phyloP scores from a whole-genome alignment of 2,113 vertebrate species.

The Coreoperca whiteheadi region DNA sequence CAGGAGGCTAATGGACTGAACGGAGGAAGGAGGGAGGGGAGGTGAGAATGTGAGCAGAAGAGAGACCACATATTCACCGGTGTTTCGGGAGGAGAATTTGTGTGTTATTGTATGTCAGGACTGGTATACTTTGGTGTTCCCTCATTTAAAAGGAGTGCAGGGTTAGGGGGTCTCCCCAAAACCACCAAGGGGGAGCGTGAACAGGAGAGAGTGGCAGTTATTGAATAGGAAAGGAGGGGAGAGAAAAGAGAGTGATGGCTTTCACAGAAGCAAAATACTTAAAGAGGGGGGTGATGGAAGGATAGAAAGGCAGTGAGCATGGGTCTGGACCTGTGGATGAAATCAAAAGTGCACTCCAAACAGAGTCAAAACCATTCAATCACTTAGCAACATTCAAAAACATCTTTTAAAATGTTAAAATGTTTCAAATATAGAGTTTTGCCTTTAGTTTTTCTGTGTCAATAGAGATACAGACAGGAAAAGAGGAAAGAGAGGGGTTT shows the following conservation, averaged over 20 bases:
- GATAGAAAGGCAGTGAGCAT: slow-evolving; percentile 23
- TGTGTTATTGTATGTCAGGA: slow-evolving; percentile 53
- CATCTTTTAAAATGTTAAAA: neutral
- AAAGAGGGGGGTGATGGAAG: neutral
- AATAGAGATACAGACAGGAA: neutral
- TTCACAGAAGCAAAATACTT: slow-evolving; percentile 25
- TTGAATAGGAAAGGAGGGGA: slow-evolving; percentile 6
- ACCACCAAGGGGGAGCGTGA: slow-evolving; percentile 18
- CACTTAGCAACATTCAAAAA: slow-evolving; percentile 4
- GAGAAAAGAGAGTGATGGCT: slow-evolving; percentile 30
- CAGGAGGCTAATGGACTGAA: slow-evolving; percentile 71
- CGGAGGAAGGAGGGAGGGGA: slow-evolving; percentile 19
- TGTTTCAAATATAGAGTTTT: neutral
- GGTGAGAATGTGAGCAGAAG: slow-evolving; percentile 46
- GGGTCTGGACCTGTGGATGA: slow-evolving; percentile 42
- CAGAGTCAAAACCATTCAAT: slow-evolving; percentile 1
- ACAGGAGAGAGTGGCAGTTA: slow-evolving; percentile 24
- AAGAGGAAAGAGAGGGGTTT: neutral
- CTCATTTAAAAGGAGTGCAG: slow-evolving; percentile 32
- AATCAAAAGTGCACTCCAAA: slow-evolving; percentile 23
- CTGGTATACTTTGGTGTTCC: slow-evolving; percentile 17
- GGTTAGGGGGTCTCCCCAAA: slow-evolving; percentile 48
- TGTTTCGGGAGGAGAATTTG: slow-evolving; percentile 52
- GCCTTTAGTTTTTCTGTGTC: neutral
- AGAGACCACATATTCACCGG: slow-evolving; percentile 32